Percentiles rank a stretch among this genome's conserved stretches.
phyloP scores from a whole-genome alignment of 1,140 invertebrate species.

The Varroa destructor region DNA sequence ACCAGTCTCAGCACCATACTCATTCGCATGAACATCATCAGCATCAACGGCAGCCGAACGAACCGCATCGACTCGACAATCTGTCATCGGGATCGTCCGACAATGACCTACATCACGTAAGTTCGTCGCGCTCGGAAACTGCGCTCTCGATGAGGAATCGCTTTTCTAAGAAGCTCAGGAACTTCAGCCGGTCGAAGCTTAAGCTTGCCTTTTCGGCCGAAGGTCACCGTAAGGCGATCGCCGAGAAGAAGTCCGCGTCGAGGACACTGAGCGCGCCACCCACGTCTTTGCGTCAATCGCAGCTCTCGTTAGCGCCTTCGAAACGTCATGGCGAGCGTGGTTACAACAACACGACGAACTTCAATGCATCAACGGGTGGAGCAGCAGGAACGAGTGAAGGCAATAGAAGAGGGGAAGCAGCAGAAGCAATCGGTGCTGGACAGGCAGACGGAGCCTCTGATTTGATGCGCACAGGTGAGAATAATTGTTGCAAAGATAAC shows the following conservation, averaged over 20 bases:
- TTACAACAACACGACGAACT: not conserved
- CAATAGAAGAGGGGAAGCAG: too few relatives aligned
- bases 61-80: slow-evolving; percentile 24
- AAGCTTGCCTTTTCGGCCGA: slow-evolving; percentile 24
- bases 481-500: too few relatives aligned
- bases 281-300: slow-evolving; percentile 8
- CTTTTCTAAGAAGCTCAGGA: slow-evolving; percentile 24
- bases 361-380: not conserved
- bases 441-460: too few relatives aligned
- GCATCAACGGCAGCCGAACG: not conserved
- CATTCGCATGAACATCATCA: not conserved
- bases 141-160: slow-evolving; percentile 27
- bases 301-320: not conserved
- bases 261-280: slow-evolving; percentile 23
- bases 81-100: slow-evolving; percentile 32
- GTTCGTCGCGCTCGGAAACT: slow-evolving; percentile 13
- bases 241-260: slow-evolving; percentile 24
- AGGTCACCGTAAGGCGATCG: not conserved
- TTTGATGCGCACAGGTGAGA: too few relatives aligned
- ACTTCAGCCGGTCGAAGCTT: slow-evolving; percentile 24
- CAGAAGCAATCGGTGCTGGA: too few relatives aligned
- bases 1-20: slow-evolving; percentile 18
- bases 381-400: too few relatives aligned
- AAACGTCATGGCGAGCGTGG: slow-evolving; percentile 1
- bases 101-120: slow-evolving; percentile 24